phyloP scores from a whole-genome alignment of 2,888 invertebrate genomes.

The Drosophila atroscutellata region DNA sequence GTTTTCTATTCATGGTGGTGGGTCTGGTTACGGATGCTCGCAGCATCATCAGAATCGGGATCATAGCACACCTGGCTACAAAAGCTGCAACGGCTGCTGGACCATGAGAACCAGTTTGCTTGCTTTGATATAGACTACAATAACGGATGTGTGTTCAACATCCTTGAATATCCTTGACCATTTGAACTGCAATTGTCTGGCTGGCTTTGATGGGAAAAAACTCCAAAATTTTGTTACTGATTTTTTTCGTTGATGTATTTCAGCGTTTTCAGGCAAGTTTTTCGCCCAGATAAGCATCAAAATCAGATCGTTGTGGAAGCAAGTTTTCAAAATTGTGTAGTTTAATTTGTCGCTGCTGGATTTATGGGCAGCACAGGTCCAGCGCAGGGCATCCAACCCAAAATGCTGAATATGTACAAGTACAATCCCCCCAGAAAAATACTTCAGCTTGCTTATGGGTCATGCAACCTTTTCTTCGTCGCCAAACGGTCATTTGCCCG shows the following conservation, averaged over 20 bases:
- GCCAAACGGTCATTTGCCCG: conserved; percentile 26
- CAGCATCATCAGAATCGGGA: conserved; percentile 61
- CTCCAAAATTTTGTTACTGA: conserved; percentile 49
- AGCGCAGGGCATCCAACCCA: conserved; percentile 36
- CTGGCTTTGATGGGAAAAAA: conserved; percentile 65
- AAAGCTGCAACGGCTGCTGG: conserved; percentile 72
- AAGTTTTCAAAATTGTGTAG: conserved; percentile 45
- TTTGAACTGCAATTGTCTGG: conserved; percentile 77
- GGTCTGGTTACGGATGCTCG: conserved; percentile 48
- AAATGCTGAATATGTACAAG: conserved; percentile 11
- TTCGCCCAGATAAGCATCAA: conserved; percentile 34
- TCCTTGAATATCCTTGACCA: conserved; percentile 82
- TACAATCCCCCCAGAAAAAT: conserved; percentile 17
- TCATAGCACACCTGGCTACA: conserved; percentile 70
- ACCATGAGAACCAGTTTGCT: conserved; percentile 60
- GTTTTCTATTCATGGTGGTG: conserved; percentile 71
- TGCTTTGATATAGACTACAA: neutral
- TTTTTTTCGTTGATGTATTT: conserved; percentile 30
- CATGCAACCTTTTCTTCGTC: conserved; percentile 30
- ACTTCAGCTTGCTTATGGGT: conserved; percentile 30
- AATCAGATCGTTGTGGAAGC: conserved; percentile 44
- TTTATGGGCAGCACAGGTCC: conserved; percentile 71
- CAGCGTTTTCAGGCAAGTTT: conserved; percentile 11
- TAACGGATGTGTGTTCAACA: conserved; percentile 42
- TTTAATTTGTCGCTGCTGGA: conserved; percentile 62